A percentile compares a stretch with the other conserved stretches of the same genome.
Evolutionary conservation across 2,888 invertebrate genomes (phyloP).

Genomic region (Leptopilina syphax): DNA sequence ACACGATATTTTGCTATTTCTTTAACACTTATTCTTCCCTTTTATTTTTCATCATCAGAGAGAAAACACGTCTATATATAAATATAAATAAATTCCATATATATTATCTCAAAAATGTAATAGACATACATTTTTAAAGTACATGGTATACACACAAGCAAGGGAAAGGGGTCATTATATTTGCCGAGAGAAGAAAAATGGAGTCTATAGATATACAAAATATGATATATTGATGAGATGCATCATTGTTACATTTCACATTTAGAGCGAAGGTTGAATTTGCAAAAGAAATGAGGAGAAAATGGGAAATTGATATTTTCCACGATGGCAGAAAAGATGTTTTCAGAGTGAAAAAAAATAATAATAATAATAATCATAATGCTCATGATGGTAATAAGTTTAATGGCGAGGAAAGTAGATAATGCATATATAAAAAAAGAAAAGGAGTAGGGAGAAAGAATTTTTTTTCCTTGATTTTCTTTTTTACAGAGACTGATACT

Average conservation of each 20-base stretch:
- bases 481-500: too few species aligned
- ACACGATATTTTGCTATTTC: slow-evolving; percentile 44
- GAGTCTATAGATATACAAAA: background rate
- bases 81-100: too few species aligned
- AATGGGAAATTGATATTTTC: slow-evolving; percentile 39
- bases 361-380: slow-evolving; percentile 23
- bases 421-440: slow-evolving; percentile 16
- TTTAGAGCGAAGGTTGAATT: slow-evolving; percentile 33
- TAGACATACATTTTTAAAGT: background rate
- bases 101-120: too few species aligned
- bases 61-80: background rate
- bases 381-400: slow-evolving; percentile 38
- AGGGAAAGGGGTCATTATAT: slow-evolving; percentile 1
- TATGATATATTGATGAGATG: slow-evolving; percentile 38
- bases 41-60: slow-evolving; percentile 14
- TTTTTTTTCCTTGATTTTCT: slow-evolving; percentile 1
- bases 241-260: slow-evolving; percentile 31
- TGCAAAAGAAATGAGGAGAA: slow-evolving; percentile 35
- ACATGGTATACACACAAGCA: background rate
- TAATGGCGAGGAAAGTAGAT: slow-evolving; percentile 38
- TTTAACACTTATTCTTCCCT: slow-evolving; percentile 19
- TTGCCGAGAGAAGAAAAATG: slow-evolving; percentile 1
- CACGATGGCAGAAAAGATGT: slow-evolving; percentile 20
- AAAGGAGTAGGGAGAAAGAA: background rate
- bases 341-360: background rate